Evolutionary conservation across 2,113 vertebrate genomes (phyloP), one percentile per base, ranked within the genome.

Genomic region (Hydrochoerus hydrochaeris): DNA sequence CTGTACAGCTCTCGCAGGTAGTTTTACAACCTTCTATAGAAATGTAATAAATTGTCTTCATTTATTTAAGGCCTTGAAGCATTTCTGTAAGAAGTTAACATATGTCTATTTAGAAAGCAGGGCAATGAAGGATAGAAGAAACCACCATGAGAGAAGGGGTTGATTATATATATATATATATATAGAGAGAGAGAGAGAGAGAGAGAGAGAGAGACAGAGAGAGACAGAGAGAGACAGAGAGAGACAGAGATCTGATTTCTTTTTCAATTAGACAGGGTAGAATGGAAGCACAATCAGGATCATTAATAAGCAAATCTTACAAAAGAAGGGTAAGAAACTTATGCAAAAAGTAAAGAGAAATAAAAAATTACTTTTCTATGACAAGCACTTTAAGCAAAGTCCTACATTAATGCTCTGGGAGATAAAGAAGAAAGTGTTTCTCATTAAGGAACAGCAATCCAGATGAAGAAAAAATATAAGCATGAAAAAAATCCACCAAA

Each of bases 401-500:
- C 49, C 30, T 57, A 35, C 0, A 7, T 46, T 44, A 86, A 54
- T 26, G 3, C 24, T 83, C 26, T n/a, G 6, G 5, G 16, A 3
- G 28, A 13, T 2, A 80, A 81, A 90, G 46, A 75, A 88, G 3
- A 82, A 57, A 73, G 62, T 86, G 75, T 24, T 52, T 73, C 71
- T 96, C 58, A 54, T 49, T 13, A 69, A 90, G 58, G 24, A 91
- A 91, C 32, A 93, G 88, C 19, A 92, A 90, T 85, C 44, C 58
- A 92, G 63, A 57, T 92, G 7, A 92, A 85, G 63, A 93, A 92
- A 92, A 28, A 95, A 83, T 44, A 67, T 0, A 75, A 73, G 10
- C 2, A 88, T 38, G 63, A 71, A 57, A 75, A 88, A 85, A 97
- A 91, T 46, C 16, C 60, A 91, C 35, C 17, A 89, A 41, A 63